Evolutionary conservation across 1,140 invertebrate species (phyloP).

Genomic region (Heliothis virescens): DNA sequence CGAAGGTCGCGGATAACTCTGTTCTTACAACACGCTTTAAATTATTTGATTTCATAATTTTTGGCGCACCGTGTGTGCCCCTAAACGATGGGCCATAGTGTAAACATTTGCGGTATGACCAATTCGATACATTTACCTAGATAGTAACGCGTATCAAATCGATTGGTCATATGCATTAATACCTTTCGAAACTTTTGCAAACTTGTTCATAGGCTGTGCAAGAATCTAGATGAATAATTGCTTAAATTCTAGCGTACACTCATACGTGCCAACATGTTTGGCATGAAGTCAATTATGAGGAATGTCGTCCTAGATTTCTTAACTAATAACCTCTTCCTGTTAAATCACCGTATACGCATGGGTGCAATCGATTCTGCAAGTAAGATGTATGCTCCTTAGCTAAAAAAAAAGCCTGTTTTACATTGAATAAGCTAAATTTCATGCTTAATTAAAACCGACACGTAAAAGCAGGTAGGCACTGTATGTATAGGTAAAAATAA

Average conservation of each 20-base stretch:
- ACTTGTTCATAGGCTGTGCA: conserved; percentile 16
- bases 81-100: conserved; percentile 40
- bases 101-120: conserved; percentile 23
- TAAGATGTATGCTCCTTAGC: not conserved
- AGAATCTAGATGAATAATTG: conserved; percentile 15
- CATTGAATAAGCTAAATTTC: not conserved
- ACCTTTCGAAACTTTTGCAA: conserved; percentile 41
- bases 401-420: no score
- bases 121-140: conserved; percentile 41
- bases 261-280: conserved; percentile 24
- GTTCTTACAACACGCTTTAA: conserved; percentile 80
- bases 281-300: conserved; percentile 27
- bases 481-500: no score
- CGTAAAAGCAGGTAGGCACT: no score
- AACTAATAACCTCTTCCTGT: conserved; percentile 41
- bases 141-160: conserved; percentile 25
- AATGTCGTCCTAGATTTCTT: conserved; percentile 42
- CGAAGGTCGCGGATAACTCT: conserved; percentile 79
- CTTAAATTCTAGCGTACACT: conserved; percentile 37
- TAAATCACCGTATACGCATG: conserved; percentile 26
- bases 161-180: conserved; percentile 31
- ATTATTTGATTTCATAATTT: conserved; percentile 82
- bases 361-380: not conserved
- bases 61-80: conserved; percentile 64
- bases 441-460: not conserved